Conservation (phyloP, 2,888 invertebrate genomes). For the Syritta pipiens region DNA sequence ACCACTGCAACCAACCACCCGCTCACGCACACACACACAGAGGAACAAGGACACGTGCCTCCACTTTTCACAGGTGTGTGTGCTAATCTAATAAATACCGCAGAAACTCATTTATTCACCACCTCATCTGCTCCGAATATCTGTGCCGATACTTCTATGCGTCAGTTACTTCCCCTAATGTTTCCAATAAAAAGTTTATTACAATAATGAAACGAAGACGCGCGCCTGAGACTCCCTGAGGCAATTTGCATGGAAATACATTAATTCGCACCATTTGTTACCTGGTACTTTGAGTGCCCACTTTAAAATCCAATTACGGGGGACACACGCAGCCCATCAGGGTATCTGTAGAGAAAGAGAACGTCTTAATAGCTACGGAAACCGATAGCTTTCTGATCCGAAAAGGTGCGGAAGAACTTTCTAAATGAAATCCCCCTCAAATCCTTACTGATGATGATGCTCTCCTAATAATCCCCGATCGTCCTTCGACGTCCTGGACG, state of each 20-base stretch:
- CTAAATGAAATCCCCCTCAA: slow-evolving; percentile 10
- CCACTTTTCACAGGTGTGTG: neutral
- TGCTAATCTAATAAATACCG: slow-evolving; percentile 46
- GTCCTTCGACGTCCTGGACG: neutral
- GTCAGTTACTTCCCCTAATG: slow-evolving; percentile 16
- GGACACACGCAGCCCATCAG: slow-evolving; percentile 14
- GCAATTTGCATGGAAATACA: slow-evolving; percentile 60
- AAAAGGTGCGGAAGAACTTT: slow-evolving; percentile 25
- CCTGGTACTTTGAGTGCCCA: slow-evolving; percentile 30
- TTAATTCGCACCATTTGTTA: slow-evolving; percentile 63
- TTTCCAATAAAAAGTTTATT: slow-evolving; percentile 50
- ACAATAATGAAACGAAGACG: slow-evolving; percentile 46
- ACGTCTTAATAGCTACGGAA: slow-evolving; percentile 50
- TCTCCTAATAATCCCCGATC: too few relatives aligned
- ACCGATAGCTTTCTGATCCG: slow-evolving; percentile 38
- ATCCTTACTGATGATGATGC: neutral
- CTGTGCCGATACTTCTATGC: slow-evolving; percentile 17
- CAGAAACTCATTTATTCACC: slow-evolving; percentile 47
- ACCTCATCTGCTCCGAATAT: slow-evolving; percentile 33
- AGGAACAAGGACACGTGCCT: slow-evolving; percentile 17
- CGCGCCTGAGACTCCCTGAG: slow-evolving; percentile 19
- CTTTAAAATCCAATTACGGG: slow-evolving; percentile 58
- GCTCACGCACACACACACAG: too few relatives aligned
- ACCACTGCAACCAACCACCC: too few relatives aligned
- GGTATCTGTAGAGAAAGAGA: slow-evolving; percentile 24